These are phyloP conservation scores for Holocentrus rufus DNA, from an alignment of 2,797 vertebrate genomes.

Conservation along the genomic window DNA sequence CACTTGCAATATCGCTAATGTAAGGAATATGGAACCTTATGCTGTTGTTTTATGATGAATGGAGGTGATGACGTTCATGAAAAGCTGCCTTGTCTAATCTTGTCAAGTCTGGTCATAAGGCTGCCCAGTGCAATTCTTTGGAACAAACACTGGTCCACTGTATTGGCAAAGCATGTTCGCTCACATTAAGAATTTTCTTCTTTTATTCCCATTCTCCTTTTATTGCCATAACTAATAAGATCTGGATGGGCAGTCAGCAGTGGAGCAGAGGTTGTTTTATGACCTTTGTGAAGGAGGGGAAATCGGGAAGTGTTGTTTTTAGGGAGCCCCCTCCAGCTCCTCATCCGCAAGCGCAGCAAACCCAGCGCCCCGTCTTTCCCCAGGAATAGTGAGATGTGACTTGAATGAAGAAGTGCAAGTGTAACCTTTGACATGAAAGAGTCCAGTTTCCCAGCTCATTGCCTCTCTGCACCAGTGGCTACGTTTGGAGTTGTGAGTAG, in stretches of 20 bases:
- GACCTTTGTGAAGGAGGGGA: background rate
- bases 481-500: conserved; percentile 43
- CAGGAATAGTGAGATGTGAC: background rate
- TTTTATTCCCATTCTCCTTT: background rate
- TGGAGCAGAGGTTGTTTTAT: background rate
- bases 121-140: conserved; percentile 16
- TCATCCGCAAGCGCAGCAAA: background rate
- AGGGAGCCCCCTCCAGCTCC: too few relatives aligned
- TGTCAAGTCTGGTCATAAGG: conserved; percentile 40
- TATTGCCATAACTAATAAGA: background rate
- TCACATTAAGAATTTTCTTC: conserved; percentile 4
- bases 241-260: background rate
- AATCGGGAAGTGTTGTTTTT: background rate
- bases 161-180: background rate
- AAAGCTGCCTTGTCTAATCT: conserved; percentile 31
- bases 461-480: conserved; percentile 4
- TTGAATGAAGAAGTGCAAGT: background rate
- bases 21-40: background rate
- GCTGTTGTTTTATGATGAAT: conserved; percentile 14
- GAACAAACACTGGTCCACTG: conserved; percentile 28
- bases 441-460: background rate
- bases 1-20: background rate
- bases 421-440: conserved; percentile 20
- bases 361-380: background rate
- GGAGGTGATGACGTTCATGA: conserved; percentile 9